A percentile compares a stretch with the other conserved stretches of the same genome.
Evolutionary conservation across 2,888 invertebrate species (phyloP).

Genomic region (Atethmia centrago): DNA sequence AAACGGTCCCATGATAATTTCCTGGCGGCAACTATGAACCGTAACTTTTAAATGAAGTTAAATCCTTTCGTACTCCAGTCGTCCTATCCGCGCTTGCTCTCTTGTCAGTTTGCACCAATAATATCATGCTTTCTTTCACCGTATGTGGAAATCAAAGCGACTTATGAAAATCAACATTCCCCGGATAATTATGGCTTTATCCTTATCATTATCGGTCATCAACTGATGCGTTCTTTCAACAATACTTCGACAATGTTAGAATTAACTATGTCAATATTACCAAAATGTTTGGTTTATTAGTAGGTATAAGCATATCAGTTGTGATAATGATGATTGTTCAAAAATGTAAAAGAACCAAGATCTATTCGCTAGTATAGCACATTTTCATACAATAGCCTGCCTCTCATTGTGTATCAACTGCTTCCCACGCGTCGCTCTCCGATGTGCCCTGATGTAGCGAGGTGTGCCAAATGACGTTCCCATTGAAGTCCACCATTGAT

Average conservation of each 20-base stretch:
- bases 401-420: conserved; percentile 31
- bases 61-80: conserved; percentile 12
- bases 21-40: conserved; percentile 33
- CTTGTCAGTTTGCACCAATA: background rate
- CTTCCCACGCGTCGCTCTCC: conserved; percentile 55
- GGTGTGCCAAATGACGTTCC: conserved; percentile 55
- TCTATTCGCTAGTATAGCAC: conserved; percentile 15
- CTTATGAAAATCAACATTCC: background rate
- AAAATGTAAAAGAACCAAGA: conserved; percentile 16
- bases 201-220: too few species aligned
- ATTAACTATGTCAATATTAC: background rate
- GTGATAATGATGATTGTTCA: background rate
- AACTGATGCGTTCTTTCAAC: background rate
- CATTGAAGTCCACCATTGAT: conserved; percentile 45
- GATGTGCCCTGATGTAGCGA: conserved; percentile 22
- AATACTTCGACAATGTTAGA: background rate
- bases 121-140: background rate
- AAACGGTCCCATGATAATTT: conserved; percentile 45
- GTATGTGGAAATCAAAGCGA: background rate
- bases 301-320: background rate
- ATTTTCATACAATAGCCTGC: conserved; percentile 46
- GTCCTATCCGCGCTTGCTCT: background rate
- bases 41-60: conserved; percentile 46
- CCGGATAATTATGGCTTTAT: background rate
- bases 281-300: background rate